These are phyloP conservation scores for Diplogasteroides magnus DNA, from an alignment of 1,140 invertebrate genomes.

Conservation along the genomic window DNA sequence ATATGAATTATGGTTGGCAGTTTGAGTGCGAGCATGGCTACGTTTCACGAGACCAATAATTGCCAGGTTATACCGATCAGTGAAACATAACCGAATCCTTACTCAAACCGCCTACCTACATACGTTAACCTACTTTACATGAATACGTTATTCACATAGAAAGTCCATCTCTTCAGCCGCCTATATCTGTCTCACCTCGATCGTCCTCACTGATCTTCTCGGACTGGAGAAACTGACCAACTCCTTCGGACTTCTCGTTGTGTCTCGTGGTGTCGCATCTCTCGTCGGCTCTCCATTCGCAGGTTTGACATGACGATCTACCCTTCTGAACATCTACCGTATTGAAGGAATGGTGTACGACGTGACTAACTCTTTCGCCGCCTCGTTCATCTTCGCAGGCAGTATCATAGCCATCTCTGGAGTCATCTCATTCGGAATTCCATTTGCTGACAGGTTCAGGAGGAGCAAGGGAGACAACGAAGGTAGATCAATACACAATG, in stretches of 20 bases:
- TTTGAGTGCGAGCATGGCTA: no score
- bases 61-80: no score
- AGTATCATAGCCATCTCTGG: slow-evolving; percentile 45
- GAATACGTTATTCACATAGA: no score
- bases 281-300: slow-evolving; percentile 70
- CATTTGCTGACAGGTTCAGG: slow-evolving; percentile 36
- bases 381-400: slow-evolving; percentile 49
- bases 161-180: slow-evolving; percentile 67
- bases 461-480: slow-evolving; percentile 46
- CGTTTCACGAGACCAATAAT: no score
- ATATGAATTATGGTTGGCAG: slow-evolving; percentile 4
- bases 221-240: slow-evolving; percentile 92
- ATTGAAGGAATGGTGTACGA: slow-evolving; percentile 50
- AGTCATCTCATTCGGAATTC: slow-evolving; percentile 43
- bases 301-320: slow-evolving; percentile 56
- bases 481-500: slow-evolving; percentile 36
- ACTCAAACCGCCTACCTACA: no score
- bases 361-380: slow-evolving; percentile 48
- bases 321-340: background rate
- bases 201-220: slow-evolving; percentile 88
- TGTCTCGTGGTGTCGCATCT: slow-evolving; percentile 84
- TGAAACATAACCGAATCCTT: no score
- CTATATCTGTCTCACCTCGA: slow-evolving; percentile 93
- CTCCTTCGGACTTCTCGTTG: slow-evolving; percentile 86
- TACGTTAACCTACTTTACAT: no score